A percentile compares a stretch with the other conserved stretches of the same genome.
phyloP scores from a whole-genome alignment of 2,888 invertebrate species.

The Cetonia aurata region DNA sequence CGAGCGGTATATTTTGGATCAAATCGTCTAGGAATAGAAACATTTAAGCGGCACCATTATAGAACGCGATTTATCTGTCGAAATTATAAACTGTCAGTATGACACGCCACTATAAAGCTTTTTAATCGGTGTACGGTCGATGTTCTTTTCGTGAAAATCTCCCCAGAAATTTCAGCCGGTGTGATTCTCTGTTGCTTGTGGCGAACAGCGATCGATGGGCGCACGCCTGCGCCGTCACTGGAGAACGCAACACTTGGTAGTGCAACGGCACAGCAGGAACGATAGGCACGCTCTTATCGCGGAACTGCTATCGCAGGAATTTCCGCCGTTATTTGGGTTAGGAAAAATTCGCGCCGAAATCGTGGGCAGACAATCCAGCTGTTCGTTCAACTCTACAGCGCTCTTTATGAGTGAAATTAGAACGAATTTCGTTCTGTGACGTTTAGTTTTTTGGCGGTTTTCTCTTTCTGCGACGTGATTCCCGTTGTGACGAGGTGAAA shows the following conservation, averaged over 20 bases:
- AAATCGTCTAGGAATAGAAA: constrained; percentile 2
- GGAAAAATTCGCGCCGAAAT: constrained; percentile 6
- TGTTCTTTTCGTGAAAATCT: not conserved
- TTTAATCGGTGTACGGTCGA: not conserved
- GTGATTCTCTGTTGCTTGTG: not conserved
- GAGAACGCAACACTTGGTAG: not conserved
- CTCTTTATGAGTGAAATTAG: no score
- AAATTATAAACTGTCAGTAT: constrained; percentile 7
- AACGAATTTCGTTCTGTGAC: no score
- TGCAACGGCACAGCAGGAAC: not conserved
- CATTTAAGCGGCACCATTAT: not conserved
- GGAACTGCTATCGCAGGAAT: constrained; percentile 17
- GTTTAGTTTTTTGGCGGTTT: no score
- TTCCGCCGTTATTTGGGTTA: constrained; percentile 2
- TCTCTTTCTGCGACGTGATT: no score
- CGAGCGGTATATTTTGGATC: not conserved
- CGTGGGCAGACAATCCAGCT: not conserved
- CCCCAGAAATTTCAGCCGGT: not conserved
- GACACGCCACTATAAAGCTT: not conserved
- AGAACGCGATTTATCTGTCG: no score
- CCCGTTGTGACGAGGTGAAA: no score
- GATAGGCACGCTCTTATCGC: constrained; percentile 17
- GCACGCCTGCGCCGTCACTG: constrained; percentile 34
- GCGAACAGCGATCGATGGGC: constrained; percentile 21
- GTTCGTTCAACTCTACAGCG: no score